Percentiles rank a stretch among this genome's conserved stretches.
Conservation (phyloP, 2,113 vertebrate species). For the Antechinus stuartii region DNA sequence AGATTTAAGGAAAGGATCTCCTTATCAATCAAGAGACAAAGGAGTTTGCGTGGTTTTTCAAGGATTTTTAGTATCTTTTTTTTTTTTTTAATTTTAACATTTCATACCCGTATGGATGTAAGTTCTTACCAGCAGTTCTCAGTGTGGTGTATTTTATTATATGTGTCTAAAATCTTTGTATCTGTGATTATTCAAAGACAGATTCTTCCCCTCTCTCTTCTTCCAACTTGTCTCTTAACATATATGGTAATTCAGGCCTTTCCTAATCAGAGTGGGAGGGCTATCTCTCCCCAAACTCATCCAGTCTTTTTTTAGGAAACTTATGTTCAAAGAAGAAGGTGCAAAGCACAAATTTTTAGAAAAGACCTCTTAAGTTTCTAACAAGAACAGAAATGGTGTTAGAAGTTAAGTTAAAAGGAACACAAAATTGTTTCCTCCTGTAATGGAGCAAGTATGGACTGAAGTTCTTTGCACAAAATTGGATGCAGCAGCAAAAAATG, state of each 20-base stretch:
- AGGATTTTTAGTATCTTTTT: constrained; percentile 54
- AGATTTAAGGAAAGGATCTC: constrained; percentile 61
- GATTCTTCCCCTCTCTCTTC: constrained; percentile 24
- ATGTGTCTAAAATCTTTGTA: constrained; percentile 49
- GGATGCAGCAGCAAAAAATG: constrained; percentile 49
- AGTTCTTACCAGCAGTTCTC: constrained; percentile 76
- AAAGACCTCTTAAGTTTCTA: constrained; percentile 61
- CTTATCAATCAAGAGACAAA: constrained; percentile 63
- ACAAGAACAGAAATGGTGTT: constrained; percentile 51
- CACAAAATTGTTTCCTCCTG: not conserved
- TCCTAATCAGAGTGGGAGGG: constrained; percentile 51
- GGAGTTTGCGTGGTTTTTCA: constrained; percentile 69
- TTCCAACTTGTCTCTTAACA: constrained; percentile 49
- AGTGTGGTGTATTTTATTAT: constrained; percentile 44
- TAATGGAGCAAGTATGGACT: constrained; percentile 18
- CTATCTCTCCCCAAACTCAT: constrained; percentile 22
- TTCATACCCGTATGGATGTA: constrained; percentile 63
- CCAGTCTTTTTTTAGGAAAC: not conserved
- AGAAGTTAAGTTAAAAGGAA: constrained; percentile 28
- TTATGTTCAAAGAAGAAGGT: constrained; percentile 35
- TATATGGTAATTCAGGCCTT: constrained; percentile 27
- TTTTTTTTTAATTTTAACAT: constrained; percentile 49
- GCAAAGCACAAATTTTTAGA: constrained; percentile 68
- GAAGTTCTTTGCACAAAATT: constrained; percentile 62
- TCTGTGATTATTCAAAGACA: constrained; percentile 68